phyloP scores from a whole-genome alignment of 2,113 vertebrate species.

The Tonatia bakeri region DNA sequence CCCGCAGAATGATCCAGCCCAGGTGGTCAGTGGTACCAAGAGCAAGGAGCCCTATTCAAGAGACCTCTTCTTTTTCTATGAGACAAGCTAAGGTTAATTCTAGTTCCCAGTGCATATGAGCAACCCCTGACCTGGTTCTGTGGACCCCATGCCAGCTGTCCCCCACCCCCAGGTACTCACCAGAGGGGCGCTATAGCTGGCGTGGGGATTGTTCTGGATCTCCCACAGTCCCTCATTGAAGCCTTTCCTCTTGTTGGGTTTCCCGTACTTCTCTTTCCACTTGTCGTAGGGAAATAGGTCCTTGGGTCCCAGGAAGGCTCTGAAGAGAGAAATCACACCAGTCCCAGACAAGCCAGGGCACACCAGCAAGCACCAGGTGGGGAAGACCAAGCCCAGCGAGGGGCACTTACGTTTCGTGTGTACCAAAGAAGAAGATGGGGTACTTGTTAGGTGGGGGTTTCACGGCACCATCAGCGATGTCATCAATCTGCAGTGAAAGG shows the following conservation, averaged over 20 bases:
- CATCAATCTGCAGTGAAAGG: constrained; percentile 90
- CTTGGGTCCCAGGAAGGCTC: constrained; percentile 96
- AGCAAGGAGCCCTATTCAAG: too few relatives aligned
- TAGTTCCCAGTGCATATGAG: rapidly evolving
- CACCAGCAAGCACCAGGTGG: background rate
- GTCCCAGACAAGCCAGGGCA: constrained; percentile 21
- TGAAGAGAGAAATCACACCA: constrained; percentile 74
- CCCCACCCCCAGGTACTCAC: constrained; percentile 81
- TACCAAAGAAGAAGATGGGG: constrained; percentile 98
- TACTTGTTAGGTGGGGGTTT: constrained; percentile 98
- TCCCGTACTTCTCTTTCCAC: constrained; percentile 94
- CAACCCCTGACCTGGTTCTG: background rate
- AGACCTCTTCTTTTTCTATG: background rate
- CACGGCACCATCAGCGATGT: constrained; percentile 95
- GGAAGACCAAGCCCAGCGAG: background rate
- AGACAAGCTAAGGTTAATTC: background rate
- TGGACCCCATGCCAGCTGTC: rapidly evolving
- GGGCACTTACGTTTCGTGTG: constrained; percentile 95
- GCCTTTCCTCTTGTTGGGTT: constrained; percentile 98
- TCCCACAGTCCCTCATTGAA: constrained; percentile 99
- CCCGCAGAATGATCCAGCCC: rapidly evolving
- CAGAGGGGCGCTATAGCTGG: constrained; percentile 92
- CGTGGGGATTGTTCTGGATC: constrained; percentile 98
- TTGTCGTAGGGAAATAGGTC: constrained; percentile 97
- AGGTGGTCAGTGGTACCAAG: rapidly evolving